Conservation (phyloP, 2,888 invertebrate genomes). For the Sinopyrophorus schimmeli region DNA sequence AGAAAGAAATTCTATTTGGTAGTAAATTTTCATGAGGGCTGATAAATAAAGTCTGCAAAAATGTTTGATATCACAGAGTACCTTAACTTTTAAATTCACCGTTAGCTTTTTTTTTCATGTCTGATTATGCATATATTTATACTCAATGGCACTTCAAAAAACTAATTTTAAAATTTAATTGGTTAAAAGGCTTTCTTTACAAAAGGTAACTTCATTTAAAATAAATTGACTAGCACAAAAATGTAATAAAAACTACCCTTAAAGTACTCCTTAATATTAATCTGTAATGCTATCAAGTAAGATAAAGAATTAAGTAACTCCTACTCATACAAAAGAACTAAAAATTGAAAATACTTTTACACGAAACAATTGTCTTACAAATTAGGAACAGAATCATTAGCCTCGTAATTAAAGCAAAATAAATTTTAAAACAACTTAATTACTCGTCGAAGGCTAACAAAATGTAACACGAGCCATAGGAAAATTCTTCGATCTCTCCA, state of each 20-base stretch:
- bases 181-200: no score
- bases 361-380: no score
- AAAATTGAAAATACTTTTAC: conserved; percentile 4
- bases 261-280: conserved; percentile 11
- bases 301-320: conserved; percentile 9
- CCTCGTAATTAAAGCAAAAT: no score
- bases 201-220: conserved; percentile 21
- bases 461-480: no score
- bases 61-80: conserved; percentile 29
- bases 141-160: conserved; percentile 25
- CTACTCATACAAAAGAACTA: background rate
- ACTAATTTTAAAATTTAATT: conserved; percentile 3
- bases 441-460: no score
- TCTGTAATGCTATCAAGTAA: conserved; percentile 8
- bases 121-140: conserved; percentile 2
- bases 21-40: conserved; percentile 19
- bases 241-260: conserved; percentile 6
- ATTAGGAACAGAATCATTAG: no score
- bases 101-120: background rate
- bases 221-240: conserved; percentile 21
- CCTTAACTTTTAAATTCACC: conserved; percentile 19
- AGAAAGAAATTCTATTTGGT: conserved; percentile 12
- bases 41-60: conserved; percentile 30
- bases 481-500: no score
- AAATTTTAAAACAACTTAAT: no score